Base-by-base conservation (phyloP, 2,113 vertebrate genomes). In the Pongo abelii region DNA sequence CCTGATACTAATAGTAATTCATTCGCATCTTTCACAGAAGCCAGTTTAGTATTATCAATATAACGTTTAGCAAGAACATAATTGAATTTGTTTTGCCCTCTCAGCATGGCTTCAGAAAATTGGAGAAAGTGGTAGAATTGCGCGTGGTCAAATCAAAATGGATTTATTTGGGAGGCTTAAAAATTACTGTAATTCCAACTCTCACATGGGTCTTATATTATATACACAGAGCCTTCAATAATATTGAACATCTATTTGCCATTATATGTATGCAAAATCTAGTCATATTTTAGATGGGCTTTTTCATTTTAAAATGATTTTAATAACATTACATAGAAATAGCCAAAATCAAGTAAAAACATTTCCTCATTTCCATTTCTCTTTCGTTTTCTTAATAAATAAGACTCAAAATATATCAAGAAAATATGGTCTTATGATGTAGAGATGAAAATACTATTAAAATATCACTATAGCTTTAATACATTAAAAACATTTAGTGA, bases 331-430 rank as follows among this genome's bases (percentile, higher is more conserved):
- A 69, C 9, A 91, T 17, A 96, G 25, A 96, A 89, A 84, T 79
- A 89, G 18, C 17, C 38, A 67, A 86, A 74, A 57, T 88, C 25
- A 89, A 92, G 20, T 50, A 74, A 95, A 91, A 88, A 18, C 4
- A 75, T 16, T 92, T 69, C 25, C 96, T 93, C 9, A 94, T 85
- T 94, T 93, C n/a, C 59, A 30, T 89, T 89, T 94, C 17, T 2
- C 35, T 83, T 91, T 78, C 96, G 12, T 43, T 91, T 93, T 74
- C n/a, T 93, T 95, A 90, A 95, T 97, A 97, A 89, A 86, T 93
- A 93, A 93, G 20, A 75, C 10, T 86, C 48, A 96, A 17, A 84
- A 92, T 69, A 43, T 35, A 93, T 38, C 3, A 70, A 90, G 25
- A 96, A 97, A 94, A 93, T 94, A 96, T 57, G 17, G 27, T 91